Evolutionary conservation across 2,888 invertebrate species (phyloP).

Genomic region (Parnassius smintheus): DNA sequence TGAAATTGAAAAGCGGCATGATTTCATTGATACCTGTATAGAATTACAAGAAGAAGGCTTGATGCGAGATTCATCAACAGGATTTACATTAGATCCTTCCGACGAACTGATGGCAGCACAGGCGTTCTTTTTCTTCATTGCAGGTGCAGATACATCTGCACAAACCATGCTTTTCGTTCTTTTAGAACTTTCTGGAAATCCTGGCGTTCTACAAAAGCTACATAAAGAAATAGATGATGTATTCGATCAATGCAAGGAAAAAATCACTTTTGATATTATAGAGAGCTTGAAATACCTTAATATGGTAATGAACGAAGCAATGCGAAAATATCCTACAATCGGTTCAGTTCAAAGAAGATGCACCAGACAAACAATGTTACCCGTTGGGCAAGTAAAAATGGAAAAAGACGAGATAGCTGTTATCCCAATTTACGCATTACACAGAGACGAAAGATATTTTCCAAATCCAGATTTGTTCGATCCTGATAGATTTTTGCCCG

Average conservation of each 20-base stretch:
- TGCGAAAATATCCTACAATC: slow-evolving; percentile 66
- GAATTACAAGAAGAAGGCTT: slow-evolving; percentile 34
- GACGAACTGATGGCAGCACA: too few species aligned
- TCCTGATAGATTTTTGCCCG: slow-evolving; percentile 41
- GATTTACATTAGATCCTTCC: too few species aligned
- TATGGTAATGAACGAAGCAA: slow-evolving; percentile 57
- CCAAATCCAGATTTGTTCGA: slow-evolving; percentile 24
- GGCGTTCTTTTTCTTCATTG: too few species aligned
- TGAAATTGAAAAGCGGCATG: slow-evolving; percentile 31
- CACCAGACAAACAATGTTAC: slow-evolving; percentile 46
- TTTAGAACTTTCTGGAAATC: slow-evolving; percentile 40
- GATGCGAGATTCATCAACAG: slow-evolving; percentile 30
- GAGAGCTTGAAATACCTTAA: slow-evolving; percentile 54
- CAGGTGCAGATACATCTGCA: too few species aligned
- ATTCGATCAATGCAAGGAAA: slow-evolving; percentile 41
- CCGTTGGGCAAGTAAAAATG: slow-evolving; percentile 44
- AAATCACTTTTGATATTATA: slow-evolving; percentile 50
- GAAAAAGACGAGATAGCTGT: slow-evolving; percentile 38
- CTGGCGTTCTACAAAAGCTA: slow-evolving; percentile 49
- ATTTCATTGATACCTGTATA: slow-evolving; percentile 40
- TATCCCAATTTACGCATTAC: slow-evolving; percentile 38
- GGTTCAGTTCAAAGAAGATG: slow-evolving; percentile 53
- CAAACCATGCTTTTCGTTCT: too few species aligned
- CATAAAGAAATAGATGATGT: slow-evolving; percentile 47
- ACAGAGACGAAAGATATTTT: slow-evolving; percentile 20